Evolutionary conservation across 2,888 invertebrate species (phyloP).

Genomic region (Clitarchus hookeri): DNA sequence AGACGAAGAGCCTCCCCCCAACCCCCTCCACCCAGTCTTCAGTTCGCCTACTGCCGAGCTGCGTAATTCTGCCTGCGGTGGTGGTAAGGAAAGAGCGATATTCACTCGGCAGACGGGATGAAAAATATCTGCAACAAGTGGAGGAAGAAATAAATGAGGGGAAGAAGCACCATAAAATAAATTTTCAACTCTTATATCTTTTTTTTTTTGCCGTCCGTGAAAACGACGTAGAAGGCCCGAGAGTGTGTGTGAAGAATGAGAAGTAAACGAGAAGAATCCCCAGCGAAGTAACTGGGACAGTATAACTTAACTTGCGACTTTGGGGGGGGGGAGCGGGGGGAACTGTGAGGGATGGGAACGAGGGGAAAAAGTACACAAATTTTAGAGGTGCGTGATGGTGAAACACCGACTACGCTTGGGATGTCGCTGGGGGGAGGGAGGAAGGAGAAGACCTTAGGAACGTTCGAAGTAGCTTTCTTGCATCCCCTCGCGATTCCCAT

Average conservation of each 20-base stretch:
- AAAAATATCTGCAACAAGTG: conserved; percentile 14
- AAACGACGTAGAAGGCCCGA: neutral
- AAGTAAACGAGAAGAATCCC: conserved; percentile 14
- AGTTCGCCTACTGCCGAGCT: neutral
- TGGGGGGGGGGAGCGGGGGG: neutral
- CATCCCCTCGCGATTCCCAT: neutral
- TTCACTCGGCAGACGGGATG: neutral
- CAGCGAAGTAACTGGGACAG: neutral
- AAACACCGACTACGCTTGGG: neutral
- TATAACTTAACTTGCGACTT: neutral
- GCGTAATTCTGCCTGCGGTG: neutral
- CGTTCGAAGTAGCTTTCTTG: neutral
- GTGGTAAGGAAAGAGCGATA: neutral
- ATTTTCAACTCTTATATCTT: neutral
- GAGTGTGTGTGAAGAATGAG: neutral
- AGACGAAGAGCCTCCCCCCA: neutral
- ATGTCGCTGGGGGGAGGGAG: no score
- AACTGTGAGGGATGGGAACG: no score
- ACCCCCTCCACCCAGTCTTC: no score
- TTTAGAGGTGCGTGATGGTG: neutral
- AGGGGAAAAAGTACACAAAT: neutral
- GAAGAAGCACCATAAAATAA: conserved; percentile 2
- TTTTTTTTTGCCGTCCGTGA: neutral
- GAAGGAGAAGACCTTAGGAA: neutral
- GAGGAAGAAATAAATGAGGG: conserved; percentile 7